Evolutionary conservation across 2,797 vertebrate genomes (phyloP).

Genomic region (Oreortyx pictus): DNA sequence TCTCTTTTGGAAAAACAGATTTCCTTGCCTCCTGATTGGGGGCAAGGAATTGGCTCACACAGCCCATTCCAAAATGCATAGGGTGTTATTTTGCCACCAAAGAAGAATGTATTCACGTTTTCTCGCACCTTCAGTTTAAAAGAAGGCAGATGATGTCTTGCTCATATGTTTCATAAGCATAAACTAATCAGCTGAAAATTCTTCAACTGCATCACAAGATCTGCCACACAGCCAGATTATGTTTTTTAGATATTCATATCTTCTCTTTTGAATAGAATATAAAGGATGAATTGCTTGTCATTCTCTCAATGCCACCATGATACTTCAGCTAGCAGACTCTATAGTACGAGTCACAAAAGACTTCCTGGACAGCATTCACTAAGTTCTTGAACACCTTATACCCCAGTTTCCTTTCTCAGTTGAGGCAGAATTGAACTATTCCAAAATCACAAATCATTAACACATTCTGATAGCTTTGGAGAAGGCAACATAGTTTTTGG

Average conservation of each 20-base stretch:
- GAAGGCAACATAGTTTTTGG: background rate
- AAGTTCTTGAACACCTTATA: background rate
- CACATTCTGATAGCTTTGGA: background rate
- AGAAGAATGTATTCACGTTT: background rate
- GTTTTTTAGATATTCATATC: background rate
- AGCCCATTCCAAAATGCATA: background rate
- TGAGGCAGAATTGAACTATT: background rate
- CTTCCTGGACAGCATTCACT: background rate
- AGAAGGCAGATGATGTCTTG: background rate
- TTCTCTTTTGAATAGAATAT: background rate
- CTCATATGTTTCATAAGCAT: background rate
- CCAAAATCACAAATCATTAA: background rate
- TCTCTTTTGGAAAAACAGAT: background rate
- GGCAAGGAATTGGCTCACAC: rapidly evolving
- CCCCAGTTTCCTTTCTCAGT: background rate
- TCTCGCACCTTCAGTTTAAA: background rate
- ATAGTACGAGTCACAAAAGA: background rate
- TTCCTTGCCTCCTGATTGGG: too few species aligned
- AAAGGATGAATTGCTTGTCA: background rate
- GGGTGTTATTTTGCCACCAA: background rate
- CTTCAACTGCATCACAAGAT: background rate
- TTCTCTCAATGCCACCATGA: background rate
- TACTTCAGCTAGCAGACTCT: background rate
- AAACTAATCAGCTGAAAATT: background rate
- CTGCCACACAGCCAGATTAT: background rate